Conservation (phyloP, 2,888 invertebrate species). For the Sarcophaga carnaria region DNA sequence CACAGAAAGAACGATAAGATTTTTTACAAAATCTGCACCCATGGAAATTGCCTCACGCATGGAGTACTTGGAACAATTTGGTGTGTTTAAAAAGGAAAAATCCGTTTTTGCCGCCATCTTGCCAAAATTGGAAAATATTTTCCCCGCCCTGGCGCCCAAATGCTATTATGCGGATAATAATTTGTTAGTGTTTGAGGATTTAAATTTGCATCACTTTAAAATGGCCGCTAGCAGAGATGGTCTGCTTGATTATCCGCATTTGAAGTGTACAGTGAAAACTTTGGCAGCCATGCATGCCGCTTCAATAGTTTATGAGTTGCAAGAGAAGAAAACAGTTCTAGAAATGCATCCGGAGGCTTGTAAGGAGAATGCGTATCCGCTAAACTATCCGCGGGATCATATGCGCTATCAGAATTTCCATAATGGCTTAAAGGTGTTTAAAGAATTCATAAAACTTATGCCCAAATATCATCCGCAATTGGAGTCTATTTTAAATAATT, state of each 20-base stretch:
- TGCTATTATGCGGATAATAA: conserved; percentile 81
- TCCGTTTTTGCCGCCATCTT: conserved; percentile 81
- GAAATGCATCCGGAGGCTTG: conserved; percentile 76
- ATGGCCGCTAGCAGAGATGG: conserved; percentile 76
- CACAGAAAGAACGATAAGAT: conserved; percentile 73
- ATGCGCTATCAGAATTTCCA: conserved; percentile 75
- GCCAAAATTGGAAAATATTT: conserved; percentile 78
- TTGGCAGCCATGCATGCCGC: conserved; percentile 82
- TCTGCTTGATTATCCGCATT: conserved; percentile 79
- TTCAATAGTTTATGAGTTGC: conserved; percentile 80
- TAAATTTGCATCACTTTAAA: conserved; percentile 76
- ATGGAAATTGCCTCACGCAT: conserved; percentile 82
- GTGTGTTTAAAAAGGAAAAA: conserved; percentile 83
- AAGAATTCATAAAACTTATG: conserved; percentile 75
- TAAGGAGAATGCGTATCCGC: conserved; percentile 80
- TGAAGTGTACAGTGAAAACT: conserved; percentile 79
- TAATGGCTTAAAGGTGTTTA: conserved; percentile 75
- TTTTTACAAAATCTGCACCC: conserved; percentile 85
- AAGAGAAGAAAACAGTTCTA: conserved; percentile 70
- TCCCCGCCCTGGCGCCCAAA: conserved; percentile 76
- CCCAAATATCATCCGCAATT: conserved; percentile 76
- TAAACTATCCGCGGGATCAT: conserved; percentile 71
- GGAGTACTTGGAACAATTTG: conserved; percentile 82
- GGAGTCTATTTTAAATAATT: conserved; percentile 73
- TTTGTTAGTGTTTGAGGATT: conserved; percentile 82